Conservation (phyloP, 2,888 invertebrate genomes). For the Conomelus anceps region DNA sequence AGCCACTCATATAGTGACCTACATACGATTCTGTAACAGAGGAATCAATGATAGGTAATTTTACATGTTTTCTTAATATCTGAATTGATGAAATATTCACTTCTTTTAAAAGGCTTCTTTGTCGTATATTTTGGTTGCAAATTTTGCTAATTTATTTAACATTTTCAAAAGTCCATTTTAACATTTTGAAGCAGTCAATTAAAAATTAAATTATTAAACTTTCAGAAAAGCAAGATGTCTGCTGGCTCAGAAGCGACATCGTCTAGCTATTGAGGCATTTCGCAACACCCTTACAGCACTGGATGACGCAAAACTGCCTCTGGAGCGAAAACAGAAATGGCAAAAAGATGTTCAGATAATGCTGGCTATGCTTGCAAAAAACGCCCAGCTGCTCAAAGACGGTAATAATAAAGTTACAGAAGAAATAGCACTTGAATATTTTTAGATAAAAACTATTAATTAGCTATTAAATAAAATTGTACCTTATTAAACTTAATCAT, state of each 20-base stretch:
- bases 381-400: constrained; percentile 31
- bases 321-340: constrained; percentile 56
- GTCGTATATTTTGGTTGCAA: too few species aligned
- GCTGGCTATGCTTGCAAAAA: constrained; percentile 58
- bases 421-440: too few species aligned
- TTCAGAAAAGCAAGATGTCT: constrained; percentile 61
- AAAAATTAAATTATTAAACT: background rate
- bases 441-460: too few species aligned
- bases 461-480: too few species aligned
- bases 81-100: too few species aligned
- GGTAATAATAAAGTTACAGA: constrained; percentile 31
- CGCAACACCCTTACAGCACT: constrained; percentile 57
- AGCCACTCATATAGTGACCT: too few species aligned
- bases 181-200: background rate
- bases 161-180: background rate
- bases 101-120: too few species aligned
- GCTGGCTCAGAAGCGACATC: constrained; percentile 58
- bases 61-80: too few species aligned
- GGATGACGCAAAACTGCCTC: constrained; percentile 57
- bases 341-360: constrained; percentile 62
- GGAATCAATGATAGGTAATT: too few species aligned
- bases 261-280: constrained; percentile 58
- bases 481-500: too few species aligned
- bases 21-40: too few species aligned
- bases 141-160: background rate